phyloP scores from a whole-genome alignment of 2,888 invertebrate genomes.

The Dicyrtomina minuta region DNA sequence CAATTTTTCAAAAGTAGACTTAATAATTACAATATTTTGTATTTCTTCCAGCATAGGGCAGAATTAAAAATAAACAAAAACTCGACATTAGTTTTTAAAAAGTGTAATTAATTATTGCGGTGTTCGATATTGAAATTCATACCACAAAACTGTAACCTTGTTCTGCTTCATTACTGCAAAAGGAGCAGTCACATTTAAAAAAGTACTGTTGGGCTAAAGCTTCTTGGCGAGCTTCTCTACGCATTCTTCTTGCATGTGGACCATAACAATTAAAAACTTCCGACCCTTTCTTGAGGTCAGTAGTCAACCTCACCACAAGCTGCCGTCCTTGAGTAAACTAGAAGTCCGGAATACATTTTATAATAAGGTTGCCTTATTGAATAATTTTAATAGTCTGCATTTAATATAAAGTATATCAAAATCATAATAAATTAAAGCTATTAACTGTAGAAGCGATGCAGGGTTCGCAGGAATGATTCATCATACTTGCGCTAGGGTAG shows the following conservation, averaged over 20 bases:
- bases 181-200: slow-evolving; percentile 74
- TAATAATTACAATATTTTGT: no score
- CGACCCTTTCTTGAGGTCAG: slow-evolving; percentile 65
- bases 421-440: slow-evolving; percentile 56
- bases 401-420: no score
- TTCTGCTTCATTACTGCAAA: slow-evolving; percentile 62
- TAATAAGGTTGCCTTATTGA: neutral
- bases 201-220: slow-evolving; percentile 70
- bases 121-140: slow-evolving; percentile 4
- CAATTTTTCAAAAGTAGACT: no score
- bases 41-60: no score
- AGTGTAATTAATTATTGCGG: no score
- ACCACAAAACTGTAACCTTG: slow-evolving; percentile 43
- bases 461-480: slow-evolving; percentile 91
- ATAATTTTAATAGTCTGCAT: neutral
- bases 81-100: no score
- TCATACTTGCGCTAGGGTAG: slow-evolving; percentile 81
- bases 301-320: slow-evolving; percentile 70
- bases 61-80: slow-evolving; percentile 4
- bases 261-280: slow-evolving; percentile 86
- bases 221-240: slow-evolving; percentile 64
- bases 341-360: no score
- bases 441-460: slow-evolving; percentile 69
- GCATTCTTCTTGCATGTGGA: slow-evolving; percentile 69
- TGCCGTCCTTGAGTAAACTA: slow-evolving; percentile 42